phyloP scores from a whole-genome alignment of 2,113 vertebrate genomes.

The Neotoma lepida region DNA sequence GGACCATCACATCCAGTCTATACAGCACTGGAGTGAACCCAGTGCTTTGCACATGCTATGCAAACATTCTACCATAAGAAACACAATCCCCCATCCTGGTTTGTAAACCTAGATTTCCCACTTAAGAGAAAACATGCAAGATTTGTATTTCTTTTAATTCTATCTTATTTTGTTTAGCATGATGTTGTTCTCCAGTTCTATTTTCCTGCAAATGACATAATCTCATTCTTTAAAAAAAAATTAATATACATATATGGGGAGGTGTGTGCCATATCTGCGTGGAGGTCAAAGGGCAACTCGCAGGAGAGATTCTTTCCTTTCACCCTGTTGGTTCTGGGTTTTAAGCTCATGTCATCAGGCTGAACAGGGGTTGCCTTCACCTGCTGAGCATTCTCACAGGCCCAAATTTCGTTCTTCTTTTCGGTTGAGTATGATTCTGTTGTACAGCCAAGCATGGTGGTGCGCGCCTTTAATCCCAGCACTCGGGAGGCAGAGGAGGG shows the following conservation, averaged over 20 bases:
- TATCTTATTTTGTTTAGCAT: not conserved
- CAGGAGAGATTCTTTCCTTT: not conserved
- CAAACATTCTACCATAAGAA: not conserved
- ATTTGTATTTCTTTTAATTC: not conserved
- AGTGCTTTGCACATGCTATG: not conserved
- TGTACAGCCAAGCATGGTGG: not conserved
- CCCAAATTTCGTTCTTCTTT: not conserved
- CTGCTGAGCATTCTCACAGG: not conserved
- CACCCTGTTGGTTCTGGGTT: not conserved
- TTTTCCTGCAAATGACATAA: not conserved
- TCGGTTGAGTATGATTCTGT: not conserved
- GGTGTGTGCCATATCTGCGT: not conserved
- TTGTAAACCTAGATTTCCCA: not conserved
- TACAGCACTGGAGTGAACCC: not conserved
- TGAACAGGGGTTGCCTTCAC: not conserved
- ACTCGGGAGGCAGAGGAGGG: no score
- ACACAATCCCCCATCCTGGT: not conserved
- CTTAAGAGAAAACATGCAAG: not conserved
- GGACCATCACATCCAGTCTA: not conserved
- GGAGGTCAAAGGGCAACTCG: not conserved
- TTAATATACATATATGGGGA: no score
- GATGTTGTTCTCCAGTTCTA: not conserved
- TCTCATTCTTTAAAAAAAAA: not conserved
- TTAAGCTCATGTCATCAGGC: not conserved
- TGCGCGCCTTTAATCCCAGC: no score